Evolutionary conservation across 2,888 invertebrate species (phyloP), one percentile per base, ranked within the genome.

Genomic region (Nemurella pictetii): DNA sequence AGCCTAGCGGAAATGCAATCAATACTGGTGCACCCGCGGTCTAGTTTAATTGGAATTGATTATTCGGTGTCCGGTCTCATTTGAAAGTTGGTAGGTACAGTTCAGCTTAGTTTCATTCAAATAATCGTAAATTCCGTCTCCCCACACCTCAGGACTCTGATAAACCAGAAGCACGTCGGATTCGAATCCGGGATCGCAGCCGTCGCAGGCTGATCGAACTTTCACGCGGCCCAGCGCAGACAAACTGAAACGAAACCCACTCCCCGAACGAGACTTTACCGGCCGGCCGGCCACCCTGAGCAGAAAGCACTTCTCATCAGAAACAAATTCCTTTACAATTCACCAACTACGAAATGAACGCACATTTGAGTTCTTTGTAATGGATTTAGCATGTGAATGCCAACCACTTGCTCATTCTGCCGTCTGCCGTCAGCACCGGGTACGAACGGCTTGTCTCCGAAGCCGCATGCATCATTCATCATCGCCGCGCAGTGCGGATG

Each of bases 91-190:
- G 29, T 29, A 75, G 20, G 78, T 29, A 81, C 26, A 35, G n/a
- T 30, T 25, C 25, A 30, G 30, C 5, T 26, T 36, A 20, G 80
- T 81, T 81, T 15, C 15, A 81, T 32, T 32, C 80, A 81, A 81
- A 81, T 81, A 29, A 35, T 81, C 80, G 80, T 81, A 81, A 81
- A 81, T 35, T 35, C 80, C 0, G 55, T 55, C 55, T 55, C 55
- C 55, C 12, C 55, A n/a, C 28, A 25, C 26, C 26, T 75, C 26
- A 26, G 7, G 7, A 4, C 74, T 27, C 75, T n/a, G n/a, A n/a
- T n/a, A n/a, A 26, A 26, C 75, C 20, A 27, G 75, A 0, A 27
- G 7, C 7, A 3, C 28, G 7, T 27, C 3, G n/a, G 27, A 9
- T 2, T 27, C 75, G 28, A 26, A 75, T 26, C 74, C 20, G 74